Evolutionary conservation across 2,888 invertebrate genomes (phyloP).

Genomic region (Idaea dimidiata): DNA sequence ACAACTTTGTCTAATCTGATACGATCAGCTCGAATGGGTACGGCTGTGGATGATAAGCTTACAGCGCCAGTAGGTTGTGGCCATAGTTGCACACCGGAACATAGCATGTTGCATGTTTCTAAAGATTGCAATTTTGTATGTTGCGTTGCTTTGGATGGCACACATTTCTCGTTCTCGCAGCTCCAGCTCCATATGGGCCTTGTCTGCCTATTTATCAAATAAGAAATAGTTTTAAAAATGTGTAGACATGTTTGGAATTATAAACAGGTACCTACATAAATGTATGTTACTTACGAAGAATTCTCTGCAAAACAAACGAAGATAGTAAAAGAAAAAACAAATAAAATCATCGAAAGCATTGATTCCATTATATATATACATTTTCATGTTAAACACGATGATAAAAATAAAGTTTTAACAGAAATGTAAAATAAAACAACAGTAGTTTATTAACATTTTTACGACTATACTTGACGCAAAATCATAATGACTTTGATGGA

Average conservation of each 20-base stretch:
- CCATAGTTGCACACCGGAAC: constrained; percentile 88
- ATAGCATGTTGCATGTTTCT: constrained; percentile 87
- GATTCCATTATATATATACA: background rate
- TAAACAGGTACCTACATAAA: too few species aligned
- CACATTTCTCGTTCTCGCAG: constrained; percentile 84
- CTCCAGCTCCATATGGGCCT: constrained; percentile 87
- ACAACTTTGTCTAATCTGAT: constrained; percentile 65
- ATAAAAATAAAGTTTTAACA: background rate
- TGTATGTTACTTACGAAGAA: background rate
- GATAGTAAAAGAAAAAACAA: background rate
- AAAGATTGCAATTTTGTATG: constrained; percentile 76
- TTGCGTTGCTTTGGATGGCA: constrained; percentile 64
- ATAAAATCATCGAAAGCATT: background rate
- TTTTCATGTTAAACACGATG: background rate
- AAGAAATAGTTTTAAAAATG: too few species aligned
- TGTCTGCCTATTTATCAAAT: constrained; percentile 41
- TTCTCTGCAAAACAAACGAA: background rate
- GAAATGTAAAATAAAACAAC: background rate
- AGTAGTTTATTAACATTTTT: background rate
- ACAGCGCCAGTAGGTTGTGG: constrained; percentile 89
- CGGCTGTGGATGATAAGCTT: constrained; percentile 82
- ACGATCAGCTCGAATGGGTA: constrained; percentile 80
- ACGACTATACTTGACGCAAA: background rate
- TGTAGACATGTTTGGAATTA: too few species aligned
- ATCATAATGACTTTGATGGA: background rate